A percentile compares a stretch with the other conserved stretches of the same genome.
phyloP scores from a whole-genome alignment of 2,797 vertebrate species.

The Pseudochaenichthys georgianus region DNA sequence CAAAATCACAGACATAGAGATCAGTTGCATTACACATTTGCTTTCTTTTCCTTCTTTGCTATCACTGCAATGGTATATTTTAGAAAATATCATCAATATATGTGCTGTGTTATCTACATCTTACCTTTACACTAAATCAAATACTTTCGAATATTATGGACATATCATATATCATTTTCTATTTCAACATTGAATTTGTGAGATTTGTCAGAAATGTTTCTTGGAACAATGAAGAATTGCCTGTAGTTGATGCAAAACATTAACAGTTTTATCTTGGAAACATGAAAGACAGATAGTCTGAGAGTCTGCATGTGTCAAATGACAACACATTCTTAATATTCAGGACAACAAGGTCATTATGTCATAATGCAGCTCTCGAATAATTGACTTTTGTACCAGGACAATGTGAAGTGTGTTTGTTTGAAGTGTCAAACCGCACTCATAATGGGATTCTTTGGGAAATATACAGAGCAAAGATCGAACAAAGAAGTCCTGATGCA shows the following conservation, averaged over 20 bases:
- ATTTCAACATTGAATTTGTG: neutral
- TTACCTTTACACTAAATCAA: neutral
- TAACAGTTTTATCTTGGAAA: neutral
- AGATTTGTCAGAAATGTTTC: neutral
- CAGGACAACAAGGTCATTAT: neutral
- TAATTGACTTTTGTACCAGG: neutral
- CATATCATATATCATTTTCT: neutral
- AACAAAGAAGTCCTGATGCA: neutral
- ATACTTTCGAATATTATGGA: neutral
- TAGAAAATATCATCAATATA: neutral
- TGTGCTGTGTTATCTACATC: neutral
- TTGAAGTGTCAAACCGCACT: neutral
- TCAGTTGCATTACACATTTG: too few relatives aligned
- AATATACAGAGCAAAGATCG: neutral
- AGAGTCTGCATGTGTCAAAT: neutral
- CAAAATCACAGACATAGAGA: neutral
- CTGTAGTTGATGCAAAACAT: constrained; percentile 1
- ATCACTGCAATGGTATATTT: neutral
- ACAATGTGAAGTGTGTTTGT: neutral
- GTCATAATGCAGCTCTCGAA: neutral
- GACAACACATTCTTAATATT: neutral
- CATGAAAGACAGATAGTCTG: neutral
- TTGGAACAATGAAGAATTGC: neutral
- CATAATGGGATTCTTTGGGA: neutral
- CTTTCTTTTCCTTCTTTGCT: neutral